Evolutionary conservation across 2,797 vertebrate genomes (phyloP), one percentile per base, ranked within the genome.

Genomic region (Centropyge bicolor): DNA sequence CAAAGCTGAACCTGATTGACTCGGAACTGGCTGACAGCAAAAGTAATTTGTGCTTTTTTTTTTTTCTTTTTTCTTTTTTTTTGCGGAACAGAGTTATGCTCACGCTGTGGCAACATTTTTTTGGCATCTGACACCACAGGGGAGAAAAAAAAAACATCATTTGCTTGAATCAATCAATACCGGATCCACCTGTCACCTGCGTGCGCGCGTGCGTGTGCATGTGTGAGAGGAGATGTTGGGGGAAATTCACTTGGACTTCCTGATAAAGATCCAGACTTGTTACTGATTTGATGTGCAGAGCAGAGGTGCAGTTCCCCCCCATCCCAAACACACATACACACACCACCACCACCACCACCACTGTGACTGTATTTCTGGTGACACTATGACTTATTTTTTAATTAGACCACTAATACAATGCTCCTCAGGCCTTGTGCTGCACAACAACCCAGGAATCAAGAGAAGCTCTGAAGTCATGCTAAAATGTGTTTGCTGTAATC

Each of bases 101-200:
- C 66, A 70, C 35, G 48, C 45, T 74, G 67, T 78, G 66, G 70
- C 19, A 61, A 81, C 41, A 40, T 72, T 81, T 31, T 31, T 31
- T 77, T 65, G 70, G 10, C 45, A 51, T 61, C 59, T 78, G 70
- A 80, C 76, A 68, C 10, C 63, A 80, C 64, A 67, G 24, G 5
- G n/a, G 38, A 16, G 17, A 0, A n/a, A 40, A 51, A 31, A 1
- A 22, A 43, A 60, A 68, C 57, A 81, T 64, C 12, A 74, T 88
- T 85, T 81, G 38, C 73, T 76, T 54, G 69, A 85, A 84, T 91
- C 86, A 85, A 80, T 91, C 89, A 90, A 48, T 64, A 59, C 45
- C 17, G 9, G 70, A 76, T 76, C 80, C 81, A 87, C 83, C 82
- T 88, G 86, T 85, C 86, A 89, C 16, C 48, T 19, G 68, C 35